Percentiles rank a stretch among this genome's conserved stretches.
phyloP scores from a whole-genome alignment of 2,113 vertebrate species.

The Aegotheles bennettii region DNA sequence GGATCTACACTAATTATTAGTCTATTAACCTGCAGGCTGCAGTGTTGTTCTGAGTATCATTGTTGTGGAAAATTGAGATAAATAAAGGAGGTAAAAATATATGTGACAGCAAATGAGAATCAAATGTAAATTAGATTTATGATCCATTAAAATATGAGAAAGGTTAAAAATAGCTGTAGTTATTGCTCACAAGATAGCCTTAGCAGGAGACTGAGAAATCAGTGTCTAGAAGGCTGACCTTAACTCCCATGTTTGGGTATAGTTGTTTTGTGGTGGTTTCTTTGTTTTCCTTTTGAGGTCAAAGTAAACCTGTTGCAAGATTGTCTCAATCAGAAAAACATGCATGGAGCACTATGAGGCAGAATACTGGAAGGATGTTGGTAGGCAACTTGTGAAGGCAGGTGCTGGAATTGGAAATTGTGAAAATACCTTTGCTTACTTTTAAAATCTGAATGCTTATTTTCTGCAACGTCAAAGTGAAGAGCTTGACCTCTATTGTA shows the following conservation, averaged over 20 bases:
- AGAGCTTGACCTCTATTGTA: background rate
- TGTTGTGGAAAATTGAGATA: background rate
- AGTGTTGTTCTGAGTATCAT: background rate
- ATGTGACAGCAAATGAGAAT: background rate
- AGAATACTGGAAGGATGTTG: background rate
- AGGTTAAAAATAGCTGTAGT: background rate
- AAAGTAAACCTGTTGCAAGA: background rate
- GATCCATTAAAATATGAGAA: background rate
- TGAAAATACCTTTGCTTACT: background rate
- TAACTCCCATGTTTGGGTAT: background rate
- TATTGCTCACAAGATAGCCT: background rate
- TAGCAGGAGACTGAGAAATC: background rate
- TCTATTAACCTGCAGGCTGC: background rate
- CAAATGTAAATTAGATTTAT: background rate
- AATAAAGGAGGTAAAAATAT: background rate
- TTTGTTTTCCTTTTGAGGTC: background rate
- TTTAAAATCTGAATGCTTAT: background rate
- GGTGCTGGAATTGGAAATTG: background rate
- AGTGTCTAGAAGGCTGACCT: background rate
- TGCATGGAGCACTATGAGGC: accelerated
- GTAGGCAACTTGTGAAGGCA: background rate
- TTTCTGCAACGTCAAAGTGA: background rate
- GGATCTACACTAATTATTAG: background rate
- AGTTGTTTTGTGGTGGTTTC: background rate
- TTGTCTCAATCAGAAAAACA: background rate